phyloP scores from a whole-genome alignment of 2,888 invertebrate species.

The Mimas tiliae region DNA sequence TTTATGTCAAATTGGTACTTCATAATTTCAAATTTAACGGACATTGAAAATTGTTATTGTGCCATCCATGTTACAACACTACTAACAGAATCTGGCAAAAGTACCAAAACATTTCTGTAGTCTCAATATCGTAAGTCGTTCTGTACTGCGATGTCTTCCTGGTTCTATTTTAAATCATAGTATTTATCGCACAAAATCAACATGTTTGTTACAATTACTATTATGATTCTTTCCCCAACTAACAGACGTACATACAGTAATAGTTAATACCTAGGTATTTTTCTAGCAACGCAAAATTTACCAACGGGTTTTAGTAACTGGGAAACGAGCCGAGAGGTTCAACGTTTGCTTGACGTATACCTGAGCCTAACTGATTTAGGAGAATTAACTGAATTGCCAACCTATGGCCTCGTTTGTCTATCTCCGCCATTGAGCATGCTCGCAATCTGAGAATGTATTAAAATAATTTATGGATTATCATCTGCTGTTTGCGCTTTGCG shows the following conservation, averaged over 20 bases:
- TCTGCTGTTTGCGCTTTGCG: slow-evolving; percentile 1
- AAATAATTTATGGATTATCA: slow-evolving; percentile 28
- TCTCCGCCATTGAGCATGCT: slow-evolving; percentile 26
- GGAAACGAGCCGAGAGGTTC: slow-evolving; percentile 1
- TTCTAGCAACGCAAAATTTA: slow-evolving; percentile 28
- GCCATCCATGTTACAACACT: too few relatives aligned
- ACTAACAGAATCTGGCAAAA: slow-evolving; percentile 15
- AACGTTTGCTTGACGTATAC: background rate
- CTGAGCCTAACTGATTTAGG: slow-evolving; percentile 26
- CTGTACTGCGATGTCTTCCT: slow-evolving; percentile 16
- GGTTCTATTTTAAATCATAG: slow-evolving; percentile 26
- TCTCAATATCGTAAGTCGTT: slow-evolving; percentile 8
- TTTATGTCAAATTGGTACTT: too few relatives aligned
- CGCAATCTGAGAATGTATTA: slow-evolving; percentile 29
- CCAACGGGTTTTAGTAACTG: slow-evolving; percentile 9
- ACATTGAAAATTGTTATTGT: too few relatives aligned
- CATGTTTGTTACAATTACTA: slow-evolving; percentile 21
- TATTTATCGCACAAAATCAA: slow-evolving; percentile 15
- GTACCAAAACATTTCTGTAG: background rate
- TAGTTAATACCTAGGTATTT: too few relatives aligned
- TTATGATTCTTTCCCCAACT: background rate
- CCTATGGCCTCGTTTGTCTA: slow-evolving; percentile 27
- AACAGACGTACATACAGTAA: background rate
- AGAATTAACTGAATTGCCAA: slow-evolving; percentile 31
- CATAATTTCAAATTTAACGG: too few relatives aligned